Conservation (phyloP, 2,888 invertebrate genomes). For the Pachliopta kotzebuea region DNA sequence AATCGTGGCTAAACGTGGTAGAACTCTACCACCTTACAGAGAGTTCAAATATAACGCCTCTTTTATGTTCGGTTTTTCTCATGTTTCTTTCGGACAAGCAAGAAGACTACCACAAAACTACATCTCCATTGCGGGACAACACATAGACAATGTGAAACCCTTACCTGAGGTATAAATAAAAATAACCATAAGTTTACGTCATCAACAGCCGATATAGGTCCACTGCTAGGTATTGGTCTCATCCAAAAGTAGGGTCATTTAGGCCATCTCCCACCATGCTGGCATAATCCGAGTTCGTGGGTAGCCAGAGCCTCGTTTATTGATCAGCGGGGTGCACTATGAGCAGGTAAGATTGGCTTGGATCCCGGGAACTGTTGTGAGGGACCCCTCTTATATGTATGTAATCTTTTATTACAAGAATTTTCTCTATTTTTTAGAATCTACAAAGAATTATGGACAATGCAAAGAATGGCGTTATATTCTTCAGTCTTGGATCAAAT, state of each 20-base stretch:
- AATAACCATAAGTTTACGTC: too few relatives aligned
- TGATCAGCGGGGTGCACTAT: too few relatives aligned
- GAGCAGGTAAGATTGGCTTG: too few relatives aligned
- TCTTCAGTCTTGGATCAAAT: slow-evolving; percentile 67
- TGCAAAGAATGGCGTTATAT: slow-evolving; percentile 61
- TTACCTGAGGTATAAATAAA: slow-evolving; percentile 46
- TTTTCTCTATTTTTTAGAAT: slow-evolving; percentile 37
- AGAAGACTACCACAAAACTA: slow-evolving; percentile 51
- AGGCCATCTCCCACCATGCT: too few relatives aligned
- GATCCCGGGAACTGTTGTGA: too few relatives aligned
- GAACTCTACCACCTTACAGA: slow-evolving; percentile 41
- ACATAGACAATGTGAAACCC: slow-evolving; percentile 50
- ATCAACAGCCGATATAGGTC: too few relatives aligned
- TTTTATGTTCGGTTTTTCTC: slow-evolving; percentile 55
- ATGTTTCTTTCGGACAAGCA: slow-evolving; percentile 46
- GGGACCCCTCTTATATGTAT: too few relatives aligned
- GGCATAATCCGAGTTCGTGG: too few relatives aligned
- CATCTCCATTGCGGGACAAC: slow-evolving; percentile 55
- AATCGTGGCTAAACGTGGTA: slow-evolving; percentile 38
- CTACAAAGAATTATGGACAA: slow-evolving; percentile 53
- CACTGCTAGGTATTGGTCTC: too few relatives aligned
- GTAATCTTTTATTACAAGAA: too few relatives aligned
- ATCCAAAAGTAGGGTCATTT: too few relatives aligned
- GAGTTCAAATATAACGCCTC: slow-evolving; percentile 52
- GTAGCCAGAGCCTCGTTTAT: too few relatives aligned